Evolutionary conservation across 1,140 invertebrate genomes (phyloP).

Genomic region (Plutomurus gul): DNA sequence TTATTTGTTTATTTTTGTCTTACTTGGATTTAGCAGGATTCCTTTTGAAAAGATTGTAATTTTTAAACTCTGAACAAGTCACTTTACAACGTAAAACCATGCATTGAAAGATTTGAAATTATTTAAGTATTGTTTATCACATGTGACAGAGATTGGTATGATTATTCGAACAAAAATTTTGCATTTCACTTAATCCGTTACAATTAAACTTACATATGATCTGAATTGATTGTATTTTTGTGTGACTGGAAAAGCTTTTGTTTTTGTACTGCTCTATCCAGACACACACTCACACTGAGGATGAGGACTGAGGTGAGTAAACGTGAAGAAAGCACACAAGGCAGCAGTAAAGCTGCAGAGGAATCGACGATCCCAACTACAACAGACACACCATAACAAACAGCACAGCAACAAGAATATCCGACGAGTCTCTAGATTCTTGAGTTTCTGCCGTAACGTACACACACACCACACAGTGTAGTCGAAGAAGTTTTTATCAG

Average conservation of each 20-base stretch:
- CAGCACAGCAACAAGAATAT: background rate
- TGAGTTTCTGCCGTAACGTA: background rate
- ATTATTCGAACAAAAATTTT: no score
- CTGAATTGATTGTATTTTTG: no score
- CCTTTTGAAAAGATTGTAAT: no score
- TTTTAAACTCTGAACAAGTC: no score
- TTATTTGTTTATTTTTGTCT: no score
- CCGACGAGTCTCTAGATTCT: background rate
- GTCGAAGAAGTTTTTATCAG: no score
- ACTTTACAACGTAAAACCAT: no score
- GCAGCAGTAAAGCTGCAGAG: background rate
- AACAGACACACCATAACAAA: background rate
- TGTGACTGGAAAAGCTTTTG: no score
- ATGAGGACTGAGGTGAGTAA: background rate
- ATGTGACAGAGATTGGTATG: no score
- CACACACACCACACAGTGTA: background rate
- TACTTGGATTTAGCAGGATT: no score
- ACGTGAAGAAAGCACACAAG: background rate
- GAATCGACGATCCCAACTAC: background rate
- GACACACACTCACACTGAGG: background rate
- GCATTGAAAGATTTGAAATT: no score
- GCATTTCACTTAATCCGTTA: background rate
- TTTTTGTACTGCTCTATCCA: background rate
- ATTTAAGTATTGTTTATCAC: no score
- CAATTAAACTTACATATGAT: background rate